These are phyloP conservation scores for Nemurella pictetii DNA, from an alignment of 2,888 invertebrate genomes.

Conservation along the genomic window DNA sequence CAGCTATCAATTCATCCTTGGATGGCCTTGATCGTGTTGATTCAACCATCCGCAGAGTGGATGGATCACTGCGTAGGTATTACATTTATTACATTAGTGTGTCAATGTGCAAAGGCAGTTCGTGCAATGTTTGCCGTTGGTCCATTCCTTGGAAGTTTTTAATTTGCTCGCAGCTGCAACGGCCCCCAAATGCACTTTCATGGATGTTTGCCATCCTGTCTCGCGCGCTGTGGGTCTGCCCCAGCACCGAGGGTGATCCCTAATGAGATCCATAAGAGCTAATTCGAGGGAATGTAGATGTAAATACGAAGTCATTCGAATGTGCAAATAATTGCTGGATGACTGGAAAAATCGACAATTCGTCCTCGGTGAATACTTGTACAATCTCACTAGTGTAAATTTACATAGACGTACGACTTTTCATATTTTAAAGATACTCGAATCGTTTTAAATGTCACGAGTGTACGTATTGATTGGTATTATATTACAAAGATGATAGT, in stretches of 20 bases:
- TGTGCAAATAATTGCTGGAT: background rate
- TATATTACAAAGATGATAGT: background rate
- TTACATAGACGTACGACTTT: background rate
- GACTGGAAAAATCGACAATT: background rate
- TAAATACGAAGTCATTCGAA: background rate
- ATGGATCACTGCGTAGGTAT: background rate
- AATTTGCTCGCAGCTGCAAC: background rate
- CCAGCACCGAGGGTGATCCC: background rate
- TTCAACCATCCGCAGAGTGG: background rate
- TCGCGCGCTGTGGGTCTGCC: background rate
- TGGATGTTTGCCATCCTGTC: background rate
- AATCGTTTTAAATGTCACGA: background rate
- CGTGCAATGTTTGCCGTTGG: background rate
- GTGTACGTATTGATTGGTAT: background rate
- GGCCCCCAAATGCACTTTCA: background rate
- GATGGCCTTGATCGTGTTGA: background rate
- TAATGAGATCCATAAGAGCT: background rate
- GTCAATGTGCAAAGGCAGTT: background rate
- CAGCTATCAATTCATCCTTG: background rate
- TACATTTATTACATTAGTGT: background rate
- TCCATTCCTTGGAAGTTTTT: background rate
- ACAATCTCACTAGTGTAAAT: background rate
- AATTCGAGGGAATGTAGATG: background rate
- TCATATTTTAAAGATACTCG: background rate
- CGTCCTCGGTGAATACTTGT: background rate